phyloP scores from a whole-genome alignment of 2,888 invertebrate genomes.

The Caenorhabditis virilis region DNA sequence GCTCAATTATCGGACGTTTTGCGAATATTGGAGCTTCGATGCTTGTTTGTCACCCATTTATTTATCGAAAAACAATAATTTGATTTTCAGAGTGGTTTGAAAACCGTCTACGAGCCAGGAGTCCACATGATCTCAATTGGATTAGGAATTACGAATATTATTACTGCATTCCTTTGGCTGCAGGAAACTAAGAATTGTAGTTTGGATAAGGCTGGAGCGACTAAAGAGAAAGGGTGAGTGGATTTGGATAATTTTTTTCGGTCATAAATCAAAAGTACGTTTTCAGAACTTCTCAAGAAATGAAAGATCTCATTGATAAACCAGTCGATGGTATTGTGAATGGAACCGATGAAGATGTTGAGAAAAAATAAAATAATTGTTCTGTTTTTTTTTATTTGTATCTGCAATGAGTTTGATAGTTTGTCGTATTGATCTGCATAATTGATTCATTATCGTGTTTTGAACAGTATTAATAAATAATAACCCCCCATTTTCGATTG shows the following conservation, averaged over 20 bases:
- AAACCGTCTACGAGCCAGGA: constrained; percentile 51
- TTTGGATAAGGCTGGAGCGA: constrained; percentile 46
- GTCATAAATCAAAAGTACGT: not conserved
- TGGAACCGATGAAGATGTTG: too few relatives aligned
- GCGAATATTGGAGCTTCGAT: constrained; percentile 51
- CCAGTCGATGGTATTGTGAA: constrained; percentile 6
- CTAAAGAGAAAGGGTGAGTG: constrained; percentile 18
- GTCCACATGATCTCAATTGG: constrained; percentile 49
- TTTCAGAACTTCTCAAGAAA: constrained; percentile 34
- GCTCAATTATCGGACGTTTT: constrained; percentile 46
- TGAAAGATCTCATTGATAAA: constrained; percentile 33
- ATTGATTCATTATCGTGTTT: too few relatives aligned
- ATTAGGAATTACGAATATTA: constrained; percentile 38
- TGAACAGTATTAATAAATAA: too few relatives aligned
- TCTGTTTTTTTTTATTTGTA: too few relatives aligned
- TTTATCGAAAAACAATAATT: not conserved
- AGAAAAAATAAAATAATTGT: constrained; percentile 31
- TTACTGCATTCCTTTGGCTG: constrained; percentile 38
- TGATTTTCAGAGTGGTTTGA: constrained; percentile 35
- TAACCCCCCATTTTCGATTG: too few relatives aligned
- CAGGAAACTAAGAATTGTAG: constrained; percentile 52
- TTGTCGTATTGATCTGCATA: too few relatives aligned
- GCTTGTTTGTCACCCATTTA: constrained; percentile 21
- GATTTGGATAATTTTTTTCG: not conserved
- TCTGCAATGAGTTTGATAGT: too few relatives aligned